Conservation (phyloP, 2,113 vertebrate genomes). For the Pipa parva region DNA sequence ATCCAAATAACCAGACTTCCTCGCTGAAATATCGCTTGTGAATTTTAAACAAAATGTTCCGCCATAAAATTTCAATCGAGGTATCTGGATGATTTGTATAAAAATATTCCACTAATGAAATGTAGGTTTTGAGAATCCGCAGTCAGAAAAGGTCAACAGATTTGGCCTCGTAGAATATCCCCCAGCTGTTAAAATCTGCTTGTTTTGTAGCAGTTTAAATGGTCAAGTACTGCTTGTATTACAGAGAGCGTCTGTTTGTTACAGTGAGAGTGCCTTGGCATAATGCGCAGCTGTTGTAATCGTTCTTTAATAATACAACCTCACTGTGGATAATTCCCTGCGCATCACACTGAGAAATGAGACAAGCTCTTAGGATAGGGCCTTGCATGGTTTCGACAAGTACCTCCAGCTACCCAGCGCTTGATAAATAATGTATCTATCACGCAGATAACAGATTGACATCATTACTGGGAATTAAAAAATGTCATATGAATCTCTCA, state of each 20-base stretch:
- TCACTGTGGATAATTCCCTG: conserved; percentile 72
- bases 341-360: conserved; percentile 57
- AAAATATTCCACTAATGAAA: conserved; percentile 74
- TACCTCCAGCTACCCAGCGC: conserved; percentile 41
- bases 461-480: conserved; percentile 38
- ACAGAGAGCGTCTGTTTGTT: conserved; percentile 85
- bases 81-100: conserved; percentile 63
- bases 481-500: background rate
- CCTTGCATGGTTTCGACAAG: conserved; percentile 47
- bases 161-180: conserved; percentile 79
- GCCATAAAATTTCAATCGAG: conserved; percentile 60
- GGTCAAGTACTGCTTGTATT: conserved; percentile 96
- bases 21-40: no score
- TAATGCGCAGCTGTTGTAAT: conserved; percentile 97
- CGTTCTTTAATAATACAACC: conserved; percentile 89
- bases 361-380: conserved; percentile 59
- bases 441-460: conserved; percentile 36
- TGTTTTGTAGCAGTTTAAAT: conserved; percentile 91
- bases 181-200: conserved; percentile 93
- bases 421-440: conserved; percentile 29
- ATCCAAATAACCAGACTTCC: no score
- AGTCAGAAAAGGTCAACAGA: conserved; percentile 71
- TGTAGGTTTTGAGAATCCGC: conserved; percentile 72
- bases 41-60: no score
- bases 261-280: conserved; percentile 82